Conservation (phyloP, 2,113 vertebrate species). For the Plecotus auritus region DNA sequence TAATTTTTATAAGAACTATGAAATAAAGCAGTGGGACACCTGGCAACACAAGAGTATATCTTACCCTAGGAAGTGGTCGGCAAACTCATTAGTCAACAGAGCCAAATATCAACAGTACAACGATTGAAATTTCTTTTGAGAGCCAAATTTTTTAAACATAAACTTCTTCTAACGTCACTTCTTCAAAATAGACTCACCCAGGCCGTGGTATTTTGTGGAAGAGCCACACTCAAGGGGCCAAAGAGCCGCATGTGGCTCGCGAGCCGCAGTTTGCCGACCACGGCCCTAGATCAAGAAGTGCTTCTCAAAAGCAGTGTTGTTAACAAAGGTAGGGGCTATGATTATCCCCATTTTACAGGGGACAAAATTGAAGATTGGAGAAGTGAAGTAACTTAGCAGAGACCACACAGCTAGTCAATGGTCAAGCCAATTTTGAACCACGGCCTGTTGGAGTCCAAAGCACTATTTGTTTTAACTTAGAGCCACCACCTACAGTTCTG, state of each 20-base stretch:
- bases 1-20: constrained; percentile 3
- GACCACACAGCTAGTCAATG: not conserved
- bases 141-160: no score
- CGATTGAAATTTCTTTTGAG: no score
- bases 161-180: no score
- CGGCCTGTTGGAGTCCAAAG: not conserved
- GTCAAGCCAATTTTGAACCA: not conserved
- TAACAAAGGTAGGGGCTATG: not conserved
- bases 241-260: no score
- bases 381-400: not conserved
- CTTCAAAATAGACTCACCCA: no score
- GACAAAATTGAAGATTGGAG: not conserved
- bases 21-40: not conserved
- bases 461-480: constrained; percentile 30
- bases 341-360: not conserved
- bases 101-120: no score
- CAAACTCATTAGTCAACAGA: no score
- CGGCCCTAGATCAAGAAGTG: not conserved
- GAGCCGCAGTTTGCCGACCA: no score
- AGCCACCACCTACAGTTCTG: not conserved
- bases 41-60: not conserved
- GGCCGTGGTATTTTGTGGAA: no score
- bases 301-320: constrained; percentile 7
- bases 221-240: no score
- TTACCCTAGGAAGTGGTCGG: not conserved